Conservation (phyloP, 2,888 invertebrate species). For the Amphipoea lucens region DNA sequence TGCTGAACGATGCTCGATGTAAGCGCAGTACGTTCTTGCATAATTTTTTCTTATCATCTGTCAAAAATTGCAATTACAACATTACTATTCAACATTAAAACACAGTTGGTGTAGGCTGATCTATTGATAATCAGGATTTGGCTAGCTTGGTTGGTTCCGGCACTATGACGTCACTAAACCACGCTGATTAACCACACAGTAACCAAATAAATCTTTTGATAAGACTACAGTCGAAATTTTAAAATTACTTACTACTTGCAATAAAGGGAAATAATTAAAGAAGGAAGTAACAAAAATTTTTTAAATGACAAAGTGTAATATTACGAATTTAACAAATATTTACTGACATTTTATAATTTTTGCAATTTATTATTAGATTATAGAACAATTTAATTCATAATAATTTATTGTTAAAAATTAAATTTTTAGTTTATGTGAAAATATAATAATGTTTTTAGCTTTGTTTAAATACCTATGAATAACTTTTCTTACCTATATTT, state of each 20-base stretch:
- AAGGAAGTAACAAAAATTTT: no score
- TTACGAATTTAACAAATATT: no score
- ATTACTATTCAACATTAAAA: not conserved
- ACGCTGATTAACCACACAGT: not conserved
- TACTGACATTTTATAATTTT: no score
- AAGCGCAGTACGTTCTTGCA: constrained; percentile 31
- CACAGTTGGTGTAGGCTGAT: not conserved
- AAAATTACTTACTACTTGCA: not conserved
- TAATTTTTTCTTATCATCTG: constrained; percentile 7
- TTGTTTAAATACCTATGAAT: no score
- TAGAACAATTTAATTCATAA: no score
- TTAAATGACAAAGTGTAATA: no score
- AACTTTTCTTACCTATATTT: no score
- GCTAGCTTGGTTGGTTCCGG: not conserved
- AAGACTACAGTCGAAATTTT: not conserved
- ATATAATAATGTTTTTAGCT: no score
- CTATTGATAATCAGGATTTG: not conserved
- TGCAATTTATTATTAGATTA: no score
- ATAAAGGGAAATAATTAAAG: not conserved
- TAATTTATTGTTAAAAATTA: no score
- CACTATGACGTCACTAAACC: not conserved
- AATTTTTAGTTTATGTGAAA: no score
- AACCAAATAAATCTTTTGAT: not conserved
- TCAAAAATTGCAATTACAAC: not conserved
- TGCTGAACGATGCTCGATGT: constrained; percentile 24